Evolutionary conservation across 1,140 invertebrate species (phyloP).

Genomic region (Aphelinus certus): DNA sequence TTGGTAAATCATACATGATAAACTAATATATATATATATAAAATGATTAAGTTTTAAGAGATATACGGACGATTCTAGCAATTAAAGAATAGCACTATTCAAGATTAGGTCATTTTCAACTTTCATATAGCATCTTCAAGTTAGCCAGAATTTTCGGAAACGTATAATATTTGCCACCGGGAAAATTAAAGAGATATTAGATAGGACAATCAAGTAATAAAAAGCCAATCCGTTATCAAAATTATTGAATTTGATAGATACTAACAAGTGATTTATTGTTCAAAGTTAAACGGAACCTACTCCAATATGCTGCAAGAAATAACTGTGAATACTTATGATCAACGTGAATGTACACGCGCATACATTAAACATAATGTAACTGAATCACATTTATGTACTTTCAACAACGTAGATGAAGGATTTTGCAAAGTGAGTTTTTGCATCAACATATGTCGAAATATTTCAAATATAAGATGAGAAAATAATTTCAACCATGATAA

Average conservation of each 20-base stretch:
- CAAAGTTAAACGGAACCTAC: no score
- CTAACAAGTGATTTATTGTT: no score
- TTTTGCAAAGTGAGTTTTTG: slow-evolving; percentile 65
- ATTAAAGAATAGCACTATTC: no score
- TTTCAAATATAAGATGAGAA: slow-evolving; percentile 39
- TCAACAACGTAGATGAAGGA: slow-evolving; percentile 62
- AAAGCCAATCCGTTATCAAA: no score
- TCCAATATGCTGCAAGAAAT: neutral
- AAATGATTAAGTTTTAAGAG: neutral
- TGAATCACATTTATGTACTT: slow-evolving; percentile 4
- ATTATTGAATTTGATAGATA: no score
- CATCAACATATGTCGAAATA: no score
- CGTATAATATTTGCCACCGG: neutral
- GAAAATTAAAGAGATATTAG: no score
- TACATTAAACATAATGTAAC: neutral
- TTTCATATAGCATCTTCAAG: no score
- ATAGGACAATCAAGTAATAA: no score
- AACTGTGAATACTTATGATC: neutral
- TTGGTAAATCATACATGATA: neutral
- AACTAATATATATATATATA: neutral
- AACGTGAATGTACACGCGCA: neutral
- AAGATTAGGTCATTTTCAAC: no score
- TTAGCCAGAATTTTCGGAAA: neutral
- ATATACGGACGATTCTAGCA: no score
- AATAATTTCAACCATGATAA: neutral